Evolutionary conservation across 2,113 vertebrate species (phyloP).

Genomic region (Tychaedon coryphoeus): DNA sequence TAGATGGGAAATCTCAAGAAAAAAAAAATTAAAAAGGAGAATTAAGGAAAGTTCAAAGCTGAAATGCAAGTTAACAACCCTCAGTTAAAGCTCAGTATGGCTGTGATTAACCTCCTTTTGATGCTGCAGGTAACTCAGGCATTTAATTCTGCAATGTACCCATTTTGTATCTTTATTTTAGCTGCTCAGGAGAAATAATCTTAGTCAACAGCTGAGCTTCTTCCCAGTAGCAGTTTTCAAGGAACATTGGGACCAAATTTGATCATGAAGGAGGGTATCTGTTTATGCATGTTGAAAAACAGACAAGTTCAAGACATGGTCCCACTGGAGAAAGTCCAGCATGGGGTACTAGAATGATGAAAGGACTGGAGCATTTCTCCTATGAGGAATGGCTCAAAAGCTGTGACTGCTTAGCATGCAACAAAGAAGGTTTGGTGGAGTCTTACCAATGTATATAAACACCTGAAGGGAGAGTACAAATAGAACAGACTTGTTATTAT

Average conservation of each 20-base stretch:
- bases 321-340: neutral
- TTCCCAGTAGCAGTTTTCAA: neutral
- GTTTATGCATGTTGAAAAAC: neutral
- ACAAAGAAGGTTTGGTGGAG: neutral
- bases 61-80: neutral
- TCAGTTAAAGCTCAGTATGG: neutral
- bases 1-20: neutral
- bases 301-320: neutral
- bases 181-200: neutral
- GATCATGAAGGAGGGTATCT: neutral
- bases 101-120: neutral
- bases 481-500: neutral
- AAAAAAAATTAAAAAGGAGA: neutral
- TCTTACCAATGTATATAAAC: neutral
- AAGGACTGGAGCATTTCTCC: neutral
- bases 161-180: neutral
- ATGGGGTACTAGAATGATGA: neutral
- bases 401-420: neutral
- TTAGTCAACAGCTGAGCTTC: neutral
- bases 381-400: neutral
- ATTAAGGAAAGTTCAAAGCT: neutral
- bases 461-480: neutral
- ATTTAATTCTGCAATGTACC: neutral
- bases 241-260: rapidly evolving
- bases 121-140: neutral